These are phyloP conservation scores for Miltochrista miniata DNA, from an alignment of 2,888 invertebrate species.

Conservation along the genomic window DNA sequence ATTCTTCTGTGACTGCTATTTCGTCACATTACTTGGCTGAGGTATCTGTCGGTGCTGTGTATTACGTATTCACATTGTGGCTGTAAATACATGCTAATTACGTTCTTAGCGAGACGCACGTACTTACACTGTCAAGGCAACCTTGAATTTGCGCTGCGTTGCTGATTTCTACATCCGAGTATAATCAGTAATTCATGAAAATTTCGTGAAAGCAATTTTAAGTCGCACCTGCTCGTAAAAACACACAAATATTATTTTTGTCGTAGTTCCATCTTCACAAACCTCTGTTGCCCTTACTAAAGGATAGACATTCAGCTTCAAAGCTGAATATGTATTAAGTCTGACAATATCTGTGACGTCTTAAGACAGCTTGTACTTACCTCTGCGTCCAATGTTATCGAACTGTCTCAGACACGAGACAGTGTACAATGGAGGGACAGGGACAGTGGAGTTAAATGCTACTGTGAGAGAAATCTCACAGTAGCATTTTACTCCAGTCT, in stretches of 20 bases:
- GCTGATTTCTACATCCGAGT: constrained; percentile 22
- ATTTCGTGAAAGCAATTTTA: constrained; percentile 12
- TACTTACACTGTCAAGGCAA: constrained; percentile 39
- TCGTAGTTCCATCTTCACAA: not conserved
- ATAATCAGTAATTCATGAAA: constrained; percentile 28
- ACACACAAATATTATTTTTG: not conserved
- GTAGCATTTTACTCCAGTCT: no score
- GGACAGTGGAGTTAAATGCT: no score
- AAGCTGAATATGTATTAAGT: no score
- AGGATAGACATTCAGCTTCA: no score
- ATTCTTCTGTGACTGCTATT: constrained; percentile 41
- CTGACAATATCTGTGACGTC: no score
- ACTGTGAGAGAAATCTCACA: no score
- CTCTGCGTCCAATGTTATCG: no score
- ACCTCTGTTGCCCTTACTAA: no score
- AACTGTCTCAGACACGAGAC: no score
- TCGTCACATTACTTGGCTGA: constrained; percentile 47
- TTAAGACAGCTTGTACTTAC: no score
- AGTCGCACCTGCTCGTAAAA: not conserved
- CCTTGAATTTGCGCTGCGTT: constrained; percentile 51
- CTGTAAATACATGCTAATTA: constrained; percentile 63
- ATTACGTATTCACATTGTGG: constrained; percentile 51
- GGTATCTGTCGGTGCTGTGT: constrained; percentile 42
- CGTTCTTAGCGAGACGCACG: constrained; percentile 34
- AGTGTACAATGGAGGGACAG: no score